Conservation (phyloP, 2,888 invertebrate genomes). For the Epistrophella euchroma region DNA sequence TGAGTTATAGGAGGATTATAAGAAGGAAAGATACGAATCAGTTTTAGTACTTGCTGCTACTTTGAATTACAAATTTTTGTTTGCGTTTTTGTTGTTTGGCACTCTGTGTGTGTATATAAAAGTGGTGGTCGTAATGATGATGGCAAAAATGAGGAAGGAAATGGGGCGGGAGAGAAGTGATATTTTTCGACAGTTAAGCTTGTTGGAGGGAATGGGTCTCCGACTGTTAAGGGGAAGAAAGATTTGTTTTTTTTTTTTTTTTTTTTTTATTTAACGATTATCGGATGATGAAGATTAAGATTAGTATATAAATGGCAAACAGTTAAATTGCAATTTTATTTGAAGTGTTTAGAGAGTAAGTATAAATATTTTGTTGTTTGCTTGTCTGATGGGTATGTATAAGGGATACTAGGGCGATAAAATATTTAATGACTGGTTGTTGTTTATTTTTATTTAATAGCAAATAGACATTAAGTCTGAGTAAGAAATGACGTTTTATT, state of each 20-base stretch:
- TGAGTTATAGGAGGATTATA: constrained; percentile 71
- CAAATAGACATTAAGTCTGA: constrained; percentile 10
- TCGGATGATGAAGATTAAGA: constrained; percentile 66
- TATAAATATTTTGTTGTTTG: background rate
- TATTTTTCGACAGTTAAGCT: constrained; percentile 28
- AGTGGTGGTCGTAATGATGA: background rate
- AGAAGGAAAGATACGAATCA: constrained; percentile 67
- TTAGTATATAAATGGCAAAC: constrained; percentile 52
- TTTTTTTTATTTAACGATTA: constrained; percentile 63
- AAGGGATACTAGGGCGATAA: constrained; percentile 5
- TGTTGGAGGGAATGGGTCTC: constrained; percentile 43
- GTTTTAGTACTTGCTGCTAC: constrained; percentile 68
- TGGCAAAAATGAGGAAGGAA: background rate
- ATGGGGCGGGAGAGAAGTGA: background rate
- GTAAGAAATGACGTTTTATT: constrained; percentile 24
- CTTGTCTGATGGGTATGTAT: background rate
- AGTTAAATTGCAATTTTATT: constrained; percentile 70
- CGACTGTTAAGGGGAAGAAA: background rate
- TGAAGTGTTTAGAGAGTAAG: constrained; percentile 57
- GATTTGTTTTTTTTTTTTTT: background rate
- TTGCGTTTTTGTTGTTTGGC: constrained; percentile 27
- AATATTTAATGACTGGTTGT: constrained; percentile 40
- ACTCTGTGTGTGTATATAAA: background rate
- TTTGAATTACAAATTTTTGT: constrained; percentile 72
- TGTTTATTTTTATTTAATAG: constrained; percentile 5